phyloP scores from a whole-genome alignment of 2,797 vertebrate species.

The Lithobates sylvaticus region DNA sequence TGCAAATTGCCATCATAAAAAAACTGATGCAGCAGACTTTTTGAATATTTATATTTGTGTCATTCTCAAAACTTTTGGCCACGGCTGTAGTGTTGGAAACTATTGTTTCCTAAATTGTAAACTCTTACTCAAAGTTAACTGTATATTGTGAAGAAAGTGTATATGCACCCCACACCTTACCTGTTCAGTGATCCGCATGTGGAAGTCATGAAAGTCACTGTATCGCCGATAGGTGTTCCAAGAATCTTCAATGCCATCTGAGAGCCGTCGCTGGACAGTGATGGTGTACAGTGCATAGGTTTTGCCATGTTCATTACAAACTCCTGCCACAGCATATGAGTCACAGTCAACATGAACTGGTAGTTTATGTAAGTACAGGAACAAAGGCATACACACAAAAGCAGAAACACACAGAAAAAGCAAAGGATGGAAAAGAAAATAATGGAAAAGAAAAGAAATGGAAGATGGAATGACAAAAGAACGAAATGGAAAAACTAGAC shows the following conservation, averaged over 20 bases:
- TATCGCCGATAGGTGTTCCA: conserved; percentile 99
- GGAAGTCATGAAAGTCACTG: conserved; percentile 98
- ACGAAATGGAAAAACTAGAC: conserved; percentile 12
- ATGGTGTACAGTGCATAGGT: conserved; percentile 96
- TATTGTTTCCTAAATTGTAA: too few species aligned
- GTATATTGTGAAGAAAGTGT: too few species aligned
- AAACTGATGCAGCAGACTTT: too few species aligned
- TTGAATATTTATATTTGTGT: too few species aligned
- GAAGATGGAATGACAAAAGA: conserved; percentile 70
- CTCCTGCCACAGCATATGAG: conserved; percentile 94
- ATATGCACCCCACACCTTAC: conserved; percentile 69
- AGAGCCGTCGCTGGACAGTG: conserved; percentile 88
- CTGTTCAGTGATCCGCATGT: conserved; percentile 98
- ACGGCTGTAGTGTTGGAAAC: too few species aligned
- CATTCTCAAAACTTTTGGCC: too few species aligned
- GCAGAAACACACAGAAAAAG: conserved; percentile 34
- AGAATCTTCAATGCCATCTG: conserved; percentile 85
- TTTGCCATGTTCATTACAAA: conserved; percentile 98
- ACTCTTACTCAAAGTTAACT: too few species aligned
- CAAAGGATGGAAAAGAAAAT: conserved; percentile 73
- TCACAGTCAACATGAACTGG: conserved; percentile 91
- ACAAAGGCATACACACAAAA: conserved; percentile 66
- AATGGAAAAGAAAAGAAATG: conserved; percentile 67
- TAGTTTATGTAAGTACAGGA: conserved; percentile 71
- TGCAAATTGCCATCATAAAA: too few species aligned